Evolutionary conservation across 2,113 vertebrate genomes (phyloP), one percentile per base, ranked within the genome.

Genomic region (Phodopus roborovskii): DNA sequence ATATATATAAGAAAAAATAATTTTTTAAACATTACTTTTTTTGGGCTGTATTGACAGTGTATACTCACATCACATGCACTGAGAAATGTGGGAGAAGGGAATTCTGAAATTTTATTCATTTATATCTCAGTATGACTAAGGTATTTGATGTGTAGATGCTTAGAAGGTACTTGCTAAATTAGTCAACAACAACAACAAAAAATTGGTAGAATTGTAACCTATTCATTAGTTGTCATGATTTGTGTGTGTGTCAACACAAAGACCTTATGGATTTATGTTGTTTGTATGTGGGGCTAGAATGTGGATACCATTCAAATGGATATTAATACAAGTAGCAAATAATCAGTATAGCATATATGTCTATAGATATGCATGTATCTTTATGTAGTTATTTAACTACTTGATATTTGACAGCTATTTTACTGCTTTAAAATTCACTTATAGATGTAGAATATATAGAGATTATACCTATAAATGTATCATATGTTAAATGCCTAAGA

Each of bases 391-490:
- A 91, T 26, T 97, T 96, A 77, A 68, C 66, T 95, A 50, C 95
- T 98, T 90, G 90, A 56, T 70, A 75, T 82, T 96, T 93, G 91
- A 89, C 56, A 97, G 89, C 91, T 95, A 92, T 50, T 95, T 71
- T 53, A 50, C n/a, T 36, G 4, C n/a, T 82, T 53, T 39, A 33
- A 92, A 88, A 71, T 56, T 70, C 96, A 20, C 4, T 88, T 73
- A 39, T 26, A 62, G 20, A 56, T 53, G 11, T 24, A 45, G 45
- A 45, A 48, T n/a, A 60, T 39, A 30, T 33, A 82, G 71, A 91
- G n/a, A 91, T 77, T 39, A 77, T 95, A 39, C 93, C 85, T 93
- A 22, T 17, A 50, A 33, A 1, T 81, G 1, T 50, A 90, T 50
- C 60, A 91, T 79, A 74, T 62, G 8, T 93, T 86, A 88, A 85